Evolutionary conservation across 1,140 invertebrate genomes (phyloP).

Genomic region (Hylaeus anthracinus): DNA sequence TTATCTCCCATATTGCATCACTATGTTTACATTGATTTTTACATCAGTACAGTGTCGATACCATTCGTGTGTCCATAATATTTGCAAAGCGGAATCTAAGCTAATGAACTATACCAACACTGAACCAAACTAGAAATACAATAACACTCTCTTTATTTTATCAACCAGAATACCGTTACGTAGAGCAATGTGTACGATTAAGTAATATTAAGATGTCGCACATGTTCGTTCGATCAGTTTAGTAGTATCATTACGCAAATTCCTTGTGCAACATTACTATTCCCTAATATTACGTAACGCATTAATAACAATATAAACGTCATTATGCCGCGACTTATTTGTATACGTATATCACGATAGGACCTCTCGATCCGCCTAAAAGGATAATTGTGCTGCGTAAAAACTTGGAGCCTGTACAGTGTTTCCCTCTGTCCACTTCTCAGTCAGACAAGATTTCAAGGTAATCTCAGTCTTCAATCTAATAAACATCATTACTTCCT

Average conservation of each 20-base stretch:
- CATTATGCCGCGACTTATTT: constrained; percentile 19
- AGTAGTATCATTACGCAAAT: constrained; percentile 24
- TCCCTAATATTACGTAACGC: constrained; percentile 49
- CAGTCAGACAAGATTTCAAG: constrained; percentile 31
- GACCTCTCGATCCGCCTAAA: constrained; percentile 27
- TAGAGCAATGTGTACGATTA: too few species aligned
- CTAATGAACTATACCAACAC: too few species aligned
- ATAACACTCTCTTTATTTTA: too few species aligned
- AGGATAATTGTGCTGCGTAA: constrained; percentile 47
- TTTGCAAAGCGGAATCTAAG: too few species aligned
- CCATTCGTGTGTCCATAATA: too few species aligned
- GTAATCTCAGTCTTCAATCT: constrained; percentile 30
- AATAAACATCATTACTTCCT: constrained; percentile 51
- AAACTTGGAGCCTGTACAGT: constrained; percentile 30
- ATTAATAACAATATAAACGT: constrained; percentile 15
- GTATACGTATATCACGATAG: constrained; percentile 8
- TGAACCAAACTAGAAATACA: too few species aligned
- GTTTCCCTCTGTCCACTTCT: constrained; percentile 22
- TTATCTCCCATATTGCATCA: too few species aligned
- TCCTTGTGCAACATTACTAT: constrained; percentile 39
- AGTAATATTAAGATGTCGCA: too few species aligned
- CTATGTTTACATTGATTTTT: too few species aligned
- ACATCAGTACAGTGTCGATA: too few species aligned
- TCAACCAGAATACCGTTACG: too few species aligned
- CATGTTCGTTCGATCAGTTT: not conserved